A percentile compares a stretch with the other conserved stretches of the same genome.
Evolutionary conservation across 2,113 vertebrate genomes (phyloP).

Genomic region (Cynocephalus volans): DNA sequence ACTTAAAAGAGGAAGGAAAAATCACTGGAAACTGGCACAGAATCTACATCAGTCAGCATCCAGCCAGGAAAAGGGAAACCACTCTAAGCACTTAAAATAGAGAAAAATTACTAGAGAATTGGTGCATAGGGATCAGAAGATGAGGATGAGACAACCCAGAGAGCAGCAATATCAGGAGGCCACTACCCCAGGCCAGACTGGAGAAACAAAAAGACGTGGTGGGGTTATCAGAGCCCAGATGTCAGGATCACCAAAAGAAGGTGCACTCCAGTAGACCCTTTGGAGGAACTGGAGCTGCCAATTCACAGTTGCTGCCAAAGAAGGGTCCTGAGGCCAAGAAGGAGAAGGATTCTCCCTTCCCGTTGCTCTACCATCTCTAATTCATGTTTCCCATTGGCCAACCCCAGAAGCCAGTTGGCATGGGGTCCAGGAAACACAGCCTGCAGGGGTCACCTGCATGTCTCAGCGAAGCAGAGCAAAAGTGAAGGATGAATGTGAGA

Average conservation of each 20-base stretch:
- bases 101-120: neutral
- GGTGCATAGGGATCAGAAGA: neutral
- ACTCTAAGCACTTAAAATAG: neutral
- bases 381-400: neutral
- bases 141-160: neutral
- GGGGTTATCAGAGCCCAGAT: neutral
- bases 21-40: neutral
- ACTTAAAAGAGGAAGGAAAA: conserved; percentile 34
- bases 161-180: neutral
- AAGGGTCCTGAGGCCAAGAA: neutral
- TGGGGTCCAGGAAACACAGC: neutral
- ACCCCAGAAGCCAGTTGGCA: neutral
- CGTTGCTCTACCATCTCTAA: neutral
- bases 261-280: neutral
- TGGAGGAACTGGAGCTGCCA: neutral
- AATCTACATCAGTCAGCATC: neutral
- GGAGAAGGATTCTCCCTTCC: neutral
- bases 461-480: neutral
- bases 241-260: neutral
- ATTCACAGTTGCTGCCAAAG: neutral
- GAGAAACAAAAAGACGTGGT: neutral
- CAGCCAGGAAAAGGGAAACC: conserved; percentile 36
- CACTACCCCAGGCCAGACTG: neutral
- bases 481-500: neutral
- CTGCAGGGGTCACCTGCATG: neutral